Percentiles rank a stretch among this genome's conserved stretches.
Evolutionary conservation across 2,113 vertebrate species (phyloP).

Genomic region (Semicossyphus pulcher): DNA sequence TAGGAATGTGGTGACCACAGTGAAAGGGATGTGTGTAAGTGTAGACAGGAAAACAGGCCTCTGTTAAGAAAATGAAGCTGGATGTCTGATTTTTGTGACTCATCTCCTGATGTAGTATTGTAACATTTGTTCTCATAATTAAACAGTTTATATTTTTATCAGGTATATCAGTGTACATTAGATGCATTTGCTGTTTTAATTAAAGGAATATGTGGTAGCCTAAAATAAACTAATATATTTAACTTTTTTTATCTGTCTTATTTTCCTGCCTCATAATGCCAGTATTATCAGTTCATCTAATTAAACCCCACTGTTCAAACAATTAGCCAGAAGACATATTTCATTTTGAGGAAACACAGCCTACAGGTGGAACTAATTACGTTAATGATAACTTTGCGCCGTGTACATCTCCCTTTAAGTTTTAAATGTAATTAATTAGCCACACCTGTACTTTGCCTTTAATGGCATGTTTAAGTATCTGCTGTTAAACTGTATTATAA

Average conservation of each 20-base stretch:
- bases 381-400: too few relatives aligned
- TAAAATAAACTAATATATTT: conserved; percentile 52
- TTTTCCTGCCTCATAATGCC: background rate
- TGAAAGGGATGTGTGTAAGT: conserved; percentile 7
- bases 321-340: too few relatives aligned
- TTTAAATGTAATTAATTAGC: background rate
- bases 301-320: too few relatives aligned
- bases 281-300: background rate
- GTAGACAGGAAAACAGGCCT: background rate
- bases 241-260: conserved; percentile 11
- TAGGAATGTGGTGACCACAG: conserved; percentile 16
- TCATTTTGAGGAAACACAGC: too few relatives aligned
- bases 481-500: too few relatives aligned
- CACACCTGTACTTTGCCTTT: background rate
- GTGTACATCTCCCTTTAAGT: too few relatives aligned
- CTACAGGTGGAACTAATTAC: conserved; percentile 1
- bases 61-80: background rate
- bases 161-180: conserved; percentile 8
- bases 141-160: conserved; percentile 23
- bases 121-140: conserved; percentile 3
- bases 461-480: background rate
- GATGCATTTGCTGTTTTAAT: conserved; percentile 7
- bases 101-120: background rate
- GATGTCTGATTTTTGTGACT: background rate
- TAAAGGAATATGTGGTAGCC: background rate